A percentile compares a stretch with the other conserved stretches of the same genome.
These are phyloP conservation scores for Hipposideros armiger DNA, from an alignment of 2,113 vertebrate genomes.

Conservation along the genomic window DNA sequence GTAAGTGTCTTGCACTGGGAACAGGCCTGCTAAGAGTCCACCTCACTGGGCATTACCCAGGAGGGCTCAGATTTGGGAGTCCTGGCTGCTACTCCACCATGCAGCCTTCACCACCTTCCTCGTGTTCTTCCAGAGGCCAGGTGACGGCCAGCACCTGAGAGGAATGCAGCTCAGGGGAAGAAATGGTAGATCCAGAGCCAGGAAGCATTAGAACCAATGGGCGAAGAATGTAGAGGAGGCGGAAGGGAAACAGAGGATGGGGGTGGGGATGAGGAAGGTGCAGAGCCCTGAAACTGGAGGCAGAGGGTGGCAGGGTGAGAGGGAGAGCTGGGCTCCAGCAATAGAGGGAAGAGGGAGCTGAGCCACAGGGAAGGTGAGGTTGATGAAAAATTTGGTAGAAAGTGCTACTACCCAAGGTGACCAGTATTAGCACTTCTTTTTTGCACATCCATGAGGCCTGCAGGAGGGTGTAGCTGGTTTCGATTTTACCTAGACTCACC, in stretches of 20 bases:
- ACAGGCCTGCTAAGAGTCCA: not conserved
- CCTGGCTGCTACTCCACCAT: not conserved
- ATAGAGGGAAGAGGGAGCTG: not conserved
- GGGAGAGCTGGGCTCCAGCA: not conserved
- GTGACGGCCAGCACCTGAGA: not conserved
- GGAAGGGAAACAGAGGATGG: not conserved
- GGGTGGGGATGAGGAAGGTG: not conserved
- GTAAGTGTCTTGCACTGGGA: slow-evolving; percentile 84
- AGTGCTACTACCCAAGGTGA: not conserved
- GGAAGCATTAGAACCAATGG: not conserved
- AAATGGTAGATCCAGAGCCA: not conserved
- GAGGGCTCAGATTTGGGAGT: not conserved
- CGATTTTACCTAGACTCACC: not conserved
- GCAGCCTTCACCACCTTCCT: not conserved
- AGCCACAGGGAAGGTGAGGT: not conserved
- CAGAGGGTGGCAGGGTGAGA: not conserved
- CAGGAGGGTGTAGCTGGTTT: not conserved
- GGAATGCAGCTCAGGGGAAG: not conserved
- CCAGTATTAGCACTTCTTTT: not conserved
- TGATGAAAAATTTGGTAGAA: not conserved
- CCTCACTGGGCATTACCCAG: not conserved
- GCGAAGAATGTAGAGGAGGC: not conserved
- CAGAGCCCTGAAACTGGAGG: not conserved
- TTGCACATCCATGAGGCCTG: not conserved
- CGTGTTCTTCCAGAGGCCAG: not conserved